Evolutionary conservation across 2,888 invertebrate genomes (phyloP).

Genomic region (Eurois occulta): DNA sequence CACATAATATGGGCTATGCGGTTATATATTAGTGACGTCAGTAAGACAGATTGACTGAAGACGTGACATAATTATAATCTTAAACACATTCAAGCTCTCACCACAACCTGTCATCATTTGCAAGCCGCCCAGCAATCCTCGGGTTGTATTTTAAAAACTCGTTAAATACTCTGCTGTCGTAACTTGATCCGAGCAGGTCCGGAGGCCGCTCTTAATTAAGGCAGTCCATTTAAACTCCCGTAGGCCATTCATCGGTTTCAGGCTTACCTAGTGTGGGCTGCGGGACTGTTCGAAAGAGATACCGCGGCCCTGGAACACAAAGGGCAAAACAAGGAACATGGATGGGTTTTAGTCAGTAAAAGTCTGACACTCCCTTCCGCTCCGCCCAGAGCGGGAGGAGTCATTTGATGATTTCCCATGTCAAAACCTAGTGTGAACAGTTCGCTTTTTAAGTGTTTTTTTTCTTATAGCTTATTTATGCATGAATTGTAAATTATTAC

Average conservation of each 20-base stretch:
- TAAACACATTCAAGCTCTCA: neutral
- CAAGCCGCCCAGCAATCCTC: conserved; percentile 9
- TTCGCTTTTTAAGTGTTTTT: conserved; percentile 2
- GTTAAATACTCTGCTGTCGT: conserved; percentile 55
- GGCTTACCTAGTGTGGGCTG: conserved; percentile 38
- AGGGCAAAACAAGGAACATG: no score
- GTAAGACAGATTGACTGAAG: neutral
- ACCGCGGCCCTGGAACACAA: no score
- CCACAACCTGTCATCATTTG: conserved; percentile 5
- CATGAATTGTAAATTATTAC: neutral
- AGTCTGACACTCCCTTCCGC: no score
- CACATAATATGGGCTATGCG: no score
- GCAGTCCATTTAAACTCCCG: conserved; percentile 53
- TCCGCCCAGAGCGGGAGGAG: no score
- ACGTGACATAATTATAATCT: conserved; percentile 9
- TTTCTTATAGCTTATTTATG: conserved; percentile 7
- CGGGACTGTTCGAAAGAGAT: no score
- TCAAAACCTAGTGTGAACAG: conserved; percentile 24
- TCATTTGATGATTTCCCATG: no score
- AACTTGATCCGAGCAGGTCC: conserved; percentile 36
- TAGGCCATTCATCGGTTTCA: conserved; percentile 41
- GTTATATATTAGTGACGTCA: no score
- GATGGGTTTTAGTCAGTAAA: no score
- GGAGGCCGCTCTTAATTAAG: conserved; percentile 55
- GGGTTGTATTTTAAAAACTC: conserved; percentile 60